Evolutionary conservation across 2,113 vertebrate genomes (phyloP), one percentile per base, ranked within the genome.

Genomic region (Phyllostomus discolor): DNA sequence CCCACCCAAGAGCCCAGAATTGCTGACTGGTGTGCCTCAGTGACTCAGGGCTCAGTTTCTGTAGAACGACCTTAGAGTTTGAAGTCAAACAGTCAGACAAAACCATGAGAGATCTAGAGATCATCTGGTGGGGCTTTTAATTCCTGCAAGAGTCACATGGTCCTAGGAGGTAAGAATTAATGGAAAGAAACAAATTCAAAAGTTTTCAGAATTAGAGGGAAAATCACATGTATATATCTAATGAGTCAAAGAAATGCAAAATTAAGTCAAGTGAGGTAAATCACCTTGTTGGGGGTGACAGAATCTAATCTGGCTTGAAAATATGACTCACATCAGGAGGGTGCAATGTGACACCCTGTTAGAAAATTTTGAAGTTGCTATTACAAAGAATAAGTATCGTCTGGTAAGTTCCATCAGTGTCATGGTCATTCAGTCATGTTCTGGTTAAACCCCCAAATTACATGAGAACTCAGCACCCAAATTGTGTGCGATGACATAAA

Each of bases 231-330:
- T n/a, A 11, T 52, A 70, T 70, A 38, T 90, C 54, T 95, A 50
- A 92, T 4, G 35, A 96, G 33, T 26, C 28, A 38, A 94, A 75
- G 28, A 96, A 57, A 86, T 50, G 4, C 35, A 83, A 96, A 93
- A 91, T 93, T 82, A 80, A 93, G 93, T 91, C 38, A 95, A 91
- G 26, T 86, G 82, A 78, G 1, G 16, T 75, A 59, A 89, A 89
- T 85, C 26, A 89, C 15, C 28, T 91, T 75, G 41, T 62, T 83
- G 54, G 43, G 35, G 15, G 69, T 69, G 33, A 86, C 19, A 84
- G 24, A 80, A 20, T 93, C 59, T 91, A 95, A 80, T 80, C 17
- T 69, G 54, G 19, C n/a, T 83, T 94, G 78, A 96, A 95, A 93
- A 67, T 91, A 35, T 72, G 67, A 82, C 28, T 90, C 38, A 67